Evolutionary conservation across 2,797 vertebrate species (phyloP).

Genomic region (Chiloscyllium punctatum): DNA sequence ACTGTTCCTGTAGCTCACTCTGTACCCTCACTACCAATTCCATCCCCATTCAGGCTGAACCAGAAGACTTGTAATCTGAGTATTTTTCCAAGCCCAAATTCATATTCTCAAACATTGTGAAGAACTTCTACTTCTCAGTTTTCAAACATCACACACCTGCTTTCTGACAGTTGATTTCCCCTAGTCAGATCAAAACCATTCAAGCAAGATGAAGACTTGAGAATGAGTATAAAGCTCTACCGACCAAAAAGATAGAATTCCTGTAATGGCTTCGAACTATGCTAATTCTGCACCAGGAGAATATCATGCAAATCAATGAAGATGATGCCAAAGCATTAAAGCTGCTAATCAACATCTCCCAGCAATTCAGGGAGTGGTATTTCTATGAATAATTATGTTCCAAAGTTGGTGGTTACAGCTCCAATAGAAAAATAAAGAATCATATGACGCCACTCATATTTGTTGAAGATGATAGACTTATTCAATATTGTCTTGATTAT

Average conservation of each 20-base stretch:
- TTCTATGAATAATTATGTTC: background rate
- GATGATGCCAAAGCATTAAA: background rate
- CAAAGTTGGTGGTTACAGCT: background rate
- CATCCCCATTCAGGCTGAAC: background rate
- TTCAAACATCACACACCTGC: background rate
- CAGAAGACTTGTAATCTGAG: background rate
- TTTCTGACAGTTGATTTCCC: background rate
- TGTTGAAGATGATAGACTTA: background rate
- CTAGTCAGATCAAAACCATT: background rate
- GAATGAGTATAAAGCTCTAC: too few relatives aligned
- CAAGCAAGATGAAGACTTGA: background rate
- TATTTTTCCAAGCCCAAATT: background rate
- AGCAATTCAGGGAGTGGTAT: background rate
- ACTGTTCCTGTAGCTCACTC: too few relatives aligned
- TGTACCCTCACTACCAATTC: background rate
- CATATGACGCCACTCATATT: background rate
- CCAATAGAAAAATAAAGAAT: background rate
- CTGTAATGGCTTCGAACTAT: background rate
- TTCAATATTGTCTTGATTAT: background rate
- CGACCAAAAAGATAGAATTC: background rate
- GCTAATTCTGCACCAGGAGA: background rate
- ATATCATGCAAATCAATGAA: background rate
- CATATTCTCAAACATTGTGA: background rate
- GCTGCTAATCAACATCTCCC: background rate
- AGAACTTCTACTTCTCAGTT: background rate